These are phyloP conservation scores for Passer montanus DNA, from an alignment of 2,113 vertebrate species.

Conservation along the genomic window DNA sequence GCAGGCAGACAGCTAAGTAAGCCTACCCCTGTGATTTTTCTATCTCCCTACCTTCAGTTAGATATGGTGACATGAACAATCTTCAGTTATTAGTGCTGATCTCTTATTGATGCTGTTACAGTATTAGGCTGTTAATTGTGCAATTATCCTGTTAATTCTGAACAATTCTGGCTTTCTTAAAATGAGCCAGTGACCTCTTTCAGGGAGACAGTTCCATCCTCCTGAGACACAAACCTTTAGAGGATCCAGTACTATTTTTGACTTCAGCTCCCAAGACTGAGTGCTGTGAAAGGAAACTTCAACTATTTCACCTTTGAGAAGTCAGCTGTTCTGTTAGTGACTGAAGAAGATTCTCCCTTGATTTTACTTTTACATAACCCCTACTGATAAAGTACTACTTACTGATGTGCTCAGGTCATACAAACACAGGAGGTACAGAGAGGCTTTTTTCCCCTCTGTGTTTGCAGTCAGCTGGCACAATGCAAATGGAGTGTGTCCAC, in stretches of 20 bases:
- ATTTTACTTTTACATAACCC: neutral
- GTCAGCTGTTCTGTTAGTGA: neutral
- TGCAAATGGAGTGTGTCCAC: neutral
- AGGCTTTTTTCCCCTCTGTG: neutral
- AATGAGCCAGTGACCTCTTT: neutral
- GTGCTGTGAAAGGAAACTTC: neutral
- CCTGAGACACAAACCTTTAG: neutral
- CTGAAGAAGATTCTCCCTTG: neutral
- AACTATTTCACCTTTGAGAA: neutral
- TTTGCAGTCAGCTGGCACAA: neutral
- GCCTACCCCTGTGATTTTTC: neutral
- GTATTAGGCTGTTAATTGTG: neutral
- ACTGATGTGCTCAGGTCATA: neutral
- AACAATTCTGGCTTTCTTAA: neutral
- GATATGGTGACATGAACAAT: neutral
- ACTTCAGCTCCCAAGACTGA: neutral
- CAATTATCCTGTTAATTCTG: neutral
- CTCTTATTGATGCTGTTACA: neutral
- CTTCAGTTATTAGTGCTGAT: neutral
- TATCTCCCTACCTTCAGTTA: neutral
- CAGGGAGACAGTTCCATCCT: neutral
- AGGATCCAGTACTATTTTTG: neutral
- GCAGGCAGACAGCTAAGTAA: neutral
- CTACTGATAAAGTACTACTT: neutral
- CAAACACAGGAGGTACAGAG: neutral